These are phyloP conservation scores for Albula glossodonta DNA, from an alignment of 2,113 vertebrate species.

Conservation along the genomic window DNA sequence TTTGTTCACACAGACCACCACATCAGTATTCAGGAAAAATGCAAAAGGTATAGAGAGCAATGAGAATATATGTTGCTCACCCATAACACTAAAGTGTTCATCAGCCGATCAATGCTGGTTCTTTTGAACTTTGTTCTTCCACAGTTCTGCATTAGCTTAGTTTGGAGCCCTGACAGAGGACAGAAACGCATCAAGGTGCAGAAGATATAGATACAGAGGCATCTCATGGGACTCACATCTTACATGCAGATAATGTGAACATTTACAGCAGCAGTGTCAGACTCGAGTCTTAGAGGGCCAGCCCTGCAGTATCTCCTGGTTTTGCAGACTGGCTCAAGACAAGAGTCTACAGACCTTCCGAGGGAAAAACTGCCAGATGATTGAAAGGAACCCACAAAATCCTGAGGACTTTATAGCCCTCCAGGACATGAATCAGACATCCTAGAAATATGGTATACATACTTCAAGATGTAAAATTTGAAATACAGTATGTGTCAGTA, in stretches of 20 bases:
- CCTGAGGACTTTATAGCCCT: no score
- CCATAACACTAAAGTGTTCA: slow-evolving; percentile 78
- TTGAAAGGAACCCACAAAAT: not conserved
- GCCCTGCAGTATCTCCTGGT: no score
- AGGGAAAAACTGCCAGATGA: not conserved
- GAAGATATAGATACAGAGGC: not conserved
- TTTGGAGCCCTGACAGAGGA: slow-evolving; percentile 67
- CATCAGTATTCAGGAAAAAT: slow-evolving; percentile 26
- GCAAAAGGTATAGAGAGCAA: slow-evolving; percentile 14
- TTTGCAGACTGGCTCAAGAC: no score
- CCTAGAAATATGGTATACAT: not conserved
- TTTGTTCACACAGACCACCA: not conserved
- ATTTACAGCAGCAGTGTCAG: no score
- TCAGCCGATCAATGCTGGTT: slow-evolving; percentile 75
- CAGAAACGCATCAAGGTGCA: not conserved
- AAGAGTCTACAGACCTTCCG: no score
- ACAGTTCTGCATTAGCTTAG: slow-evolving; percentile 81
- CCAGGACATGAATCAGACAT: no score
- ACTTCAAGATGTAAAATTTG: not conserved
- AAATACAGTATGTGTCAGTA: no score
- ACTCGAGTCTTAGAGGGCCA: no score
- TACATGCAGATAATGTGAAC: not conserved
- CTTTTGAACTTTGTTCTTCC: slow-evolving; percentile 76
- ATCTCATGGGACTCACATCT: not conserved
- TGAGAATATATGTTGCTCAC: slow-evolving; percentile 57